Conservation (phyloP, 2,113 vertebrate genomes). For the Varanus komodoensis region DNA sequence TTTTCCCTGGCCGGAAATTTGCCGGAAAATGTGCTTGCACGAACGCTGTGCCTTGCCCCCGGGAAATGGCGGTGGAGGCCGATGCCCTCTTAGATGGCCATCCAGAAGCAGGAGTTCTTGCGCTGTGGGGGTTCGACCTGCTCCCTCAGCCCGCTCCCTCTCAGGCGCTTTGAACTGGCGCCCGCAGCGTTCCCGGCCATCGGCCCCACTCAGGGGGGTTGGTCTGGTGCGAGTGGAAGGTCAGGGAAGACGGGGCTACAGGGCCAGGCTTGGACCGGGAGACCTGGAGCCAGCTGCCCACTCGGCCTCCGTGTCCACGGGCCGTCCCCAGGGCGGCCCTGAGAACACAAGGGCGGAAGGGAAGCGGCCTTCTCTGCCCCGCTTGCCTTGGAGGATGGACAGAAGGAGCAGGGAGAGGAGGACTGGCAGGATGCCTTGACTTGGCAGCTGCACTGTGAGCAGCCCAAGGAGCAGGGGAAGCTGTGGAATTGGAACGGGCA, state of each 20-base stretch:
- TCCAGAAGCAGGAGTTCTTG: no score
- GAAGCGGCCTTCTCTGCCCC: neutral
- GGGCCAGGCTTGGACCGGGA: neutral
- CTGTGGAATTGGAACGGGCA: neutral
- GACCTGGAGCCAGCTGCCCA: neutral
- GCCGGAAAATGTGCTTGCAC: neutral
- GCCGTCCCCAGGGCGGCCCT: neutral
- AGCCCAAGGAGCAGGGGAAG: neutral
- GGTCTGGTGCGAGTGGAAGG: no score
- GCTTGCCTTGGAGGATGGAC: neutral
- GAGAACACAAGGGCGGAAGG: neutral
- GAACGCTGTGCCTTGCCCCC: rapidly evolving
- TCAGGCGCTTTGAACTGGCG: no score
- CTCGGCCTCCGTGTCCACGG: neutral
- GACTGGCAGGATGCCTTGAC: neutral
- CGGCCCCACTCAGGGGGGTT: no score
- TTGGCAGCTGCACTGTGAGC: no score
- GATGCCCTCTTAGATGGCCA: rapidly evolving
- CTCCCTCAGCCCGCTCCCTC: no score
- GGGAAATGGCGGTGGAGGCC: rapidly evolving
- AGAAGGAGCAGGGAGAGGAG: neutral
- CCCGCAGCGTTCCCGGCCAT: no score
- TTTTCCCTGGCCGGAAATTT: neutral
- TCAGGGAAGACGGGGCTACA: no score
- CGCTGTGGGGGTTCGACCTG: no score